Evolutionary conservation across 2,113 vertebrate genomes (phyloP).

Genomic region (Lynx canadensis): DNA sequence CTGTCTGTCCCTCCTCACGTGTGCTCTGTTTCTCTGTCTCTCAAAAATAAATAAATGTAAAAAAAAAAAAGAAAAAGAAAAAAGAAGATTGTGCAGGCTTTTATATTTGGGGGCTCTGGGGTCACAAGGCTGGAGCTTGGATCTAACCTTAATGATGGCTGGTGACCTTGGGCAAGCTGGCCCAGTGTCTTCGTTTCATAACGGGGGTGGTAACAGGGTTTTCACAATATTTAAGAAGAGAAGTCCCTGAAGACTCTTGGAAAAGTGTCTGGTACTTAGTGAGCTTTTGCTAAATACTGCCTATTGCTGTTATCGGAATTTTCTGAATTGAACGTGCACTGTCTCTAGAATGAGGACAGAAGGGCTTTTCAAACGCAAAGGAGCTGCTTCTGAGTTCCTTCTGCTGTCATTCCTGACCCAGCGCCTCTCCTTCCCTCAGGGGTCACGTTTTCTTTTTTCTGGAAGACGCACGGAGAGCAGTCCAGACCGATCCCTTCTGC

Average conservation of each 20-base stretch:
- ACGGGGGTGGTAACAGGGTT: background rate
- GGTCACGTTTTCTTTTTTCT: constrained; percentile 98
- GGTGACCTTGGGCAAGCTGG: too few species aligned
- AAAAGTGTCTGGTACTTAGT: background rate
- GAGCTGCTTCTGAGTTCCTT: background rate
- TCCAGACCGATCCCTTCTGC: constrained; percentile 80
- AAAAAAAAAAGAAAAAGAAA: fast-evolving
- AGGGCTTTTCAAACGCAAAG: background rate
- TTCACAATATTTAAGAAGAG: background rate
- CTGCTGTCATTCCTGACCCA: background rate
- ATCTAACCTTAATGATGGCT: fast-evolving
- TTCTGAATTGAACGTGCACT: background rate
- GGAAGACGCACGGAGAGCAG: constrained; percentile 91
- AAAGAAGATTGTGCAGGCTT: too few species aligned
- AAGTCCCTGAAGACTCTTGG: background rate
- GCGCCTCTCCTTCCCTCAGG: constrained; percentile 83
- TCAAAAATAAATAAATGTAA: too few species aligned
- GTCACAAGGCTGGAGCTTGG: fast-evolving
- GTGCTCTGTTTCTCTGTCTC: too few species aligned
- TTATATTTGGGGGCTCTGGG: fast-evolving
- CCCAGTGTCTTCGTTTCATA: background rate
- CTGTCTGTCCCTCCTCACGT: too few species aligned
- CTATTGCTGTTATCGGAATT: background rate
- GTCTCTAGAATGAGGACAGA: background rate
- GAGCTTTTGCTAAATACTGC: background rate